Conservation (phyloP, 1,140 invertebrate species). For the Procambarus clarkii region DNA sequence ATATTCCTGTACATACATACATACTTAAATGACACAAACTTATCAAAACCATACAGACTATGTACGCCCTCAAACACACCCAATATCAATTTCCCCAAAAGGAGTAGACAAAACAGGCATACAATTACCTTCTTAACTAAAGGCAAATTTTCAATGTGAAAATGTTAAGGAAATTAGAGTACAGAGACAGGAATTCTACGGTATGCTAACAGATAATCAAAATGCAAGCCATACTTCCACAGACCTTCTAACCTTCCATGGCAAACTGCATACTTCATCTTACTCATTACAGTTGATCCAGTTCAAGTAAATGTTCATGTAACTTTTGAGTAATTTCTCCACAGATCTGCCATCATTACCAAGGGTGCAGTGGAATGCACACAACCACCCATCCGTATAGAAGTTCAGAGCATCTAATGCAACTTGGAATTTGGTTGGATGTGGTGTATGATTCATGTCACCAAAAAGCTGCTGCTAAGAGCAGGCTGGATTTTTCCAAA, state of each 20-base stretch:
- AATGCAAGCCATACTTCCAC: not conserved
- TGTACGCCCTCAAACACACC: not conserved
- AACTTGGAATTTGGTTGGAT: not conserved
- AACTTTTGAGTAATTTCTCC: not conserved
- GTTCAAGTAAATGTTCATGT: not conserved
- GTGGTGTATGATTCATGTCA: not conserved
- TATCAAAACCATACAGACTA: not conserved
- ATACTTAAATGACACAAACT: not conserved
- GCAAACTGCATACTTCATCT: not conserved
- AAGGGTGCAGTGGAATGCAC: not conserved
- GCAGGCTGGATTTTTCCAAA: not conserved
- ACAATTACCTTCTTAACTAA: not conserved
- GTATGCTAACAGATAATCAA: not conserved
- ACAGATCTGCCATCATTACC: not conserved
- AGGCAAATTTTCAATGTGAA: too few species aligned
- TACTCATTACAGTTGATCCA: not conserved
- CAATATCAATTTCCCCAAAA: not conserved
- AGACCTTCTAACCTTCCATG: not conserved
- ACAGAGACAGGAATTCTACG: not conserved
- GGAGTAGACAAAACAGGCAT: not conserved
- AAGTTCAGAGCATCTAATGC: not conserved
- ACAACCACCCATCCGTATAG: not conserved
- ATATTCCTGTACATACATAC: not conserved
- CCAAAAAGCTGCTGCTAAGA: not conserved
- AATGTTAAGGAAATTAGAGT: not conserved